These are phyloP conservation scores for Jordanella pulchra DNA, from an alignment of 2,797 vertebrate genomes.

Conservation along the genomic window DNA sequence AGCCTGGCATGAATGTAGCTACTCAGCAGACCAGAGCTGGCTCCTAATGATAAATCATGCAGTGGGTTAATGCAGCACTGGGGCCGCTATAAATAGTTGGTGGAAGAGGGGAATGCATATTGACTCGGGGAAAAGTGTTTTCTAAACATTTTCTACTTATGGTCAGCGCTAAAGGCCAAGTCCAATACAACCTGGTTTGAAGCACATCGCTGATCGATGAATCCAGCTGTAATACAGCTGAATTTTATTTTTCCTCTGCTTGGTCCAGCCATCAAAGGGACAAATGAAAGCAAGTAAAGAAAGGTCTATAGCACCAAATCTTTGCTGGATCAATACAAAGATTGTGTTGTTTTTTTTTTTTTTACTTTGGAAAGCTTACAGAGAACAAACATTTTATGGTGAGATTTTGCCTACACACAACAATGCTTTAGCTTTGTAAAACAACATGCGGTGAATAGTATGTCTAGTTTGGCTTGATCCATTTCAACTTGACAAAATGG, in stretches of 20 bases:
- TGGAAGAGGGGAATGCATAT: constrained; percentile 44
- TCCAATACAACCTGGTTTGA: constrained; percentile 29
- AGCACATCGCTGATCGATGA: constrained; percentile 35
- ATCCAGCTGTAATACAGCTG: constrained; percentile 9
- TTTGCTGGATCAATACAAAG: no score
- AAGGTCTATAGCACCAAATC: no score
- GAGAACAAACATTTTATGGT: no score
- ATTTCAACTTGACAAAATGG: no score
- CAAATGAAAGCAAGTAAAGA: neutral
- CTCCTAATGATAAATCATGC: constrained; percentile 74
- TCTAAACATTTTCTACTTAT: constrained; percentile 46
- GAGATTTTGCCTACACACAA: no score
- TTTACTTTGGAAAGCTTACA: no score
- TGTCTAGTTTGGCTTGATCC: no score
- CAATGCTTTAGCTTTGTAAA: no score
- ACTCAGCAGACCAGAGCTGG: constrained; percentile 72
- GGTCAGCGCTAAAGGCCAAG: constrained; percentile 43
- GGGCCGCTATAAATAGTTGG: constrained; percentile 69
- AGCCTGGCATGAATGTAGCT: constrained; percentile 68
- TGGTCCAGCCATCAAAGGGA: neutral
- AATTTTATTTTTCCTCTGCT: neutral
- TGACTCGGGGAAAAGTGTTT: constrained; percentile 47
- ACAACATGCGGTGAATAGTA: no score
- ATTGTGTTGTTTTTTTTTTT: no score
- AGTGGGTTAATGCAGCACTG: constrained; percentile 69